A percentile compares a stretch with the other conserved stretches of the same genome.
These are phyloP conservation scores for Glyphotaelius pellucidus DNA, from an alignment of 2,888 invertebrate species.

Conservation along the genomic window DNA sequence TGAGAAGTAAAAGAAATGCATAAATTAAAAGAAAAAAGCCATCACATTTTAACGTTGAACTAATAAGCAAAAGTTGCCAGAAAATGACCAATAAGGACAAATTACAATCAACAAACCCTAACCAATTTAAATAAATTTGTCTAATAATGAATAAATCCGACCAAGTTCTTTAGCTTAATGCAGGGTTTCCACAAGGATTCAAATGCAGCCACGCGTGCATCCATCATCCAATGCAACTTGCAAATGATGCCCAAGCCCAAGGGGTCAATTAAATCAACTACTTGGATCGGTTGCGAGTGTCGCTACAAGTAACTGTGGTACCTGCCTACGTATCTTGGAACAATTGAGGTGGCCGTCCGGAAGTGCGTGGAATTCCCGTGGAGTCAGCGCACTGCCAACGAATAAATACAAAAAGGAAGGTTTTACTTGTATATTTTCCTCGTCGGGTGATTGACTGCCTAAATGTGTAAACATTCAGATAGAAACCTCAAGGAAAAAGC, in stretches of 20 bases:
- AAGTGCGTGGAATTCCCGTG: slow-evolving; percentile 16
- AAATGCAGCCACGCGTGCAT: neutral
- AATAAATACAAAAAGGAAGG: neutral
- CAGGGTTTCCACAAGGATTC: neutral
- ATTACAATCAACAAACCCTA: neutral
- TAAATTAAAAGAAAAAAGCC: neutral
- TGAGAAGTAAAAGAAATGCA: neutral
- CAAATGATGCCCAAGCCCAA: neutral
- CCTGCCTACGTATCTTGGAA: slow-evolving; percentile 8
- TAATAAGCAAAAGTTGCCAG: neutral
- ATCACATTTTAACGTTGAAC: neutral
- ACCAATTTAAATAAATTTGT: neutral
- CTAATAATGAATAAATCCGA: neutral
- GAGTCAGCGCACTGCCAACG: slow-evolving; percentile 19
- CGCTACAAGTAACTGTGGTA: neutral
- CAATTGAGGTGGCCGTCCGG: slow-evolving; percentile 31
- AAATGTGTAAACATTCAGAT: neutral
- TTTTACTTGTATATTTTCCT: slow-evolving; percentile 18
- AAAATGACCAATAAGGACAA: no score
- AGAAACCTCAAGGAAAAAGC: neutral
- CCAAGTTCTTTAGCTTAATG: neutral
- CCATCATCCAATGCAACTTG: neutral
- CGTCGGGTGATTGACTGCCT: neutral
- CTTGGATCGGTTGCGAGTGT: neutral
- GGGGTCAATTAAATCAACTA: neutral